Base-by-base conservation (phyloP, 2,113 vertebrate species). In the Bothrops jararaca region DNA sequence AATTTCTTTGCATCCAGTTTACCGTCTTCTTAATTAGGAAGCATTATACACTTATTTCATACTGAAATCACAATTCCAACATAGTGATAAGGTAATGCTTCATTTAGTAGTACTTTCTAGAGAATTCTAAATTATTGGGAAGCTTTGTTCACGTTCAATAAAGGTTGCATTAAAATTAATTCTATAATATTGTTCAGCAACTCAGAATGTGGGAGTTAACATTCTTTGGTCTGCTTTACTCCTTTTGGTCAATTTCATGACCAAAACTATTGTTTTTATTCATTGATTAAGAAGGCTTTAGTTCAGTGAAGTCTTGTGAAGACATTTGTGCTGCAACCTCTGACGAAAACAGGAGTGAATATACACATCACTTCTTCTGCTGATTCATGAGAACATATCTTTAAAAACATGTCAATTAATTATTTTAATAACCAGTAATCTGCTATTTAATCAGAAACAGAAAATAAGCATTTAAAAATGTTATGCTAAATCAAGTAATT, bases 1-100 rank as follows among this genome's bases (percentile, higher is more conserved):
- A 93, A 93, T 96, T 94, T 95, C 95, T 95, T 96, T 95, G 95
- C 95, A 95, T 94, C 94, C 60, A 89, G 24, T 22, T 34, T 80
- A 56, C 4, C 8, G 9, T 26, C 12, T 26, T n/a, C 23, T 89
- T 29, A 15, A 89, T 80, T 56, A 56, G 13, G 52, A 80, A 64
- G 45, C 94, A 95, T 85, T 91, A 95, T 94, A 93, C 93, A 94
- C 86, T 94, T 97, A 92, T 96, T 96, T 88, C 20, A 34, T 48
- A 91, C 94, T 96, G 92, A 92, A 3, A 95, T 92, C 93, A 92
- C 87, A 95, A 86, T n/a, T 90, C 94, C 90, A 88, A 95, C 92
- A 90, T 56, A 54, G 18, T 10, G 4, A 85, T 22, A 53, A 42
- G 20, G 89, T 86, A 93, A 89, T 0, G 95, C 92, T 89, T 90